These are phyloP conservation scores for Clarias gariepinus DNA, from an alignment of 2,113 vertebrate genomes.

Conservation along the genomic window DNA sequence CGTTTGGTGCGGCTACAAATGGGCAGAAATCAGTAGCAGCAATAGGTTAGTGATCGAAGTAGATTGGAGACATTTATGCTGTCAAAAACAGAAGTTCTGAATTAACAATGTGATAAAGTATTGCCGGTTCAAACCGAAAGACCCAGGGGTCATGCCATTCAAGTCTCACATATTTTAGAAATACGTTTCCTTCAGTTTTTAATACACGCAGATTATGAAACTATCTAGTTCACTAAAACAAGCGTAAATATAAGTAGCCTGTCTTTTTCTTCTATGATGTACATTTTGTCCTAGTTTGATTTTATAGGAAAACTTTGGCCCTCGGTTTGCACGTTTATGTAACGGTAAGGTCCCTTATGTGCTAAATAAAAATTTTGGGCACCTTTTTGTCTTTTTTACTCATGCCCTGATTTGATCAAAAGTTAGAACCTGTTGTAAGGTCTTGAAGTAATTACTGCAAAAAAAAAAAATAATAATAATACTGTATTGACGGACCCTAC, in stretches of 20 bases:
- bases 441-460: neutral
- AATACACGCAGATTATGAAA: neutral
- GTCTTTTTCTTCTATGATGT: neutral
- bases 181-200: neutral
- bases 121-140: neutral
- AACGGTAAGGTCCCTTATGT: neutral
- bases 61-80: no score
- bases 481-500: neutral
- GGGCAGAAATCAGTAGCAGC: neutral
- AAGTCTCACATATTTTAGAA: neutral
- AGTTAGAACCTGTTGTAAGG: neutral
- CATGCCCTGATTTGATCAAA: no score
- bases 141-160: neutral
- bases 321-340: neutral
- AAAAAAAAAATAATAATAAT: neutral
- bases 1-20: neutral
- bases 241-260: neutral
- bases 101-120: neutral
- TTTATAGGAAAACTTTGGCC: neutral
- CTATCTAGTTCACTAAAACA: neutral
- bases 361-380: neutral
- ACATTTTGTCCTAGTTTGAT: neutral
- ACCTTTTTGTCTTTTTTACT: neutral
- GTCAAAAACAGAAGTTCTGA: neutral
- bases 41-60: neutral